phyloP scores from a whole-genome alignment of 2,113 vertebrate genomes.

The Neodon shergylaensis region DNA sequence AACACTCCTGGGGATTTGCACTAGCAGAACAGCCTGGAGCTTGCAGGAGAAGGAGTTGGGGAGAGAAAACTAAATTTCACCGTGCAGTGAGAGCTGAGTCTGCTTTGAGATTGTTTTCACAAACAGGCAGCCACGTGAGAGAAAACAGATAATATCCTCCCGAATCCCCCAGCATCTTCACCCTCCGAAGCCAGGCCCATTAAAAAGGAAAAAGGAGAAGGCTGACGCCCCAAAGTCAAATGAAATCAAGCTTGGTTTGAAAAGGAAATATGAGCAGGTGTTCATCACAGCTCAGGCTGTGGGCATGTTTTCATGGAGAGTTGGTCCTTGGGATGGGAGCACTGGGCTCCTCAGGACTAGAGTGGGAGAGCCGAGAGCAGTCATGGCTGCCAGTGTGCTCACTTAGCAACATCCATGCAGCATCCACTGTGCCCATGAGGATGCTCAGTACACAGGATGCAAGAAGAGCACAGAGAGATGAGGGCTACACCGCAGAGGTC shows the following conservation, averaged over 20 bases:
- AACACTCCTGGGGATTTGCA: not conserved
- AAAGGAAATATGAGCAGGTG: not conserved
- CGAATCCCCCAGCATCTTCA: not conserved
- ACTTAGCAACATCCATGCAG: fast-evolving
- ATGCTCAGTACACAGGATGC: not conserved
- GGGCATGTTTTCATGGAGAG: too few relatives aligned
- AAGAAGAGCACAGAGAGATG: not conserved
- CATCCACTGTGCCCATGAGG: fast-evolving
- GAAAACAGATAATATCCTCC: not conserved
- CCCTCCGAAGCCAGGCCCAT: not conserved
- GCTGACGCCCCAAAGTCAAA: not conserved
- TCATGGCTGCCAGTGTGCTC: fast-evolving
- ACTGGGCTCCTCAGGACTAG: not conserved
- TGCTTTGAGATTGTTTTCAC: not conserved
- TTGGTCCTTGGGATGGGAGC: not conserved
- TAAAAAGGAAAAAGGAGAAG: not conserved
- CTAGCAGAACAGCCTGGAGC: not conserved
- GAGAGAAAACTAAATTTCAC: not conserved
- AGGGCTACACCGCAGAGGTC: too few relatives aligned
- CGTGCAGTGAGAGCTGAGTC: not conserved
- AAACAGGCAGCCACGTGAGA: not conserved
- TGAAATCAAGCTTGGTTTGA: not conserved
- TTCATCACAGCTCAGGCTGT: not conserved
- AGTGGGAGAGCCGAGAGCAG: fast-evolving
- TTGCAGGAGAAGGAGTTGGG: not conserved